Evolutionary conservation across 2,113 vertebrate species (phyloP), one percentile per base, ranked within the genome.

Genomic region (Mus spicilegus): DNA sequence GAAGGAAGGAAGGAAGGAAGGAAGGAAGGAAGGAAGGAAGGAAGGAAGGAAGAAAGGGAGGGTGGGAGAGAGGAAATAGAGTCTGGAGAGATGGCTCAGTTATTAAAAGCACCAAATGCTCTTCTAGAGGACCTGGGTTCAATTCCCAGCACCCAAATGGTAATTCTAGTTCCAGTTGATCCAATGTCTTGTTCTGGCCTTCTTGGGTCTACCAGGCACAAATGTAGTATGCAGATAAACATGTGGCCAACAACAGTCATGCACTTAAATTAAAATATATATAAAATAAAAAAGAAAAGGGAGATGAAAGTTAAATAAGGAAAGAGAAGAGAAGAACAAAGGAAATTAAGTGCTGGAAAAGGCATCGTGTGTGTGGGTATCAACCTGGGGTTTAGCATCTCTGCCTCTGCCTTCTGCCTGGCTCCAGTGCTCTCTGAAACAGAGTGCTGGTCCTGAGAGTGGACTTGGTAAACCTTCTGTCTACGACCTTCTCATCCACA

Each of bases 401-500:
- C 22, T 11, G 24, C 26, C 81, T 19, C 46, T 9, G 49, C 46
- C 75, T 65, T 39, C 72, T 33, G 39, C 7, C 7, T 19, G 67
- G 42, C 30, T 76, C 87, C 2, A 39, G 1, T 1, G 58, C 8
- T 49, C 42, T 61, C 36, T 7, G 75, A 39, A 17, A 3, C 39
- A 3, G 39, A 46, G 61, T 7, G 17, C 16, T 7, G 84, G 2
- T 24, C 46, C 49, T 4, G 20, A 30, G 0, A 30, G 24, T 51
- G 5, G 33, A 7, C 80, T 16, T 0, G 42, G 17, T 3, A 0
- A 28, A 3, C n/a, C 5, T 63, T 26, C 11, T 26, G 10, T n/a
- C 20, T 0, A 1, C 36, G 54, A 39, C 46, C 30, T 54, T 46
- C 72, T 0, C 1, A 9, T 3, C 46, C 70, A 1, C 0, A 5